These are phyloP conservation scores for Austrolebias charrua DNA, from an alignment of 2,797 vertebrate species.

Conservation along the genomic window DNA sequence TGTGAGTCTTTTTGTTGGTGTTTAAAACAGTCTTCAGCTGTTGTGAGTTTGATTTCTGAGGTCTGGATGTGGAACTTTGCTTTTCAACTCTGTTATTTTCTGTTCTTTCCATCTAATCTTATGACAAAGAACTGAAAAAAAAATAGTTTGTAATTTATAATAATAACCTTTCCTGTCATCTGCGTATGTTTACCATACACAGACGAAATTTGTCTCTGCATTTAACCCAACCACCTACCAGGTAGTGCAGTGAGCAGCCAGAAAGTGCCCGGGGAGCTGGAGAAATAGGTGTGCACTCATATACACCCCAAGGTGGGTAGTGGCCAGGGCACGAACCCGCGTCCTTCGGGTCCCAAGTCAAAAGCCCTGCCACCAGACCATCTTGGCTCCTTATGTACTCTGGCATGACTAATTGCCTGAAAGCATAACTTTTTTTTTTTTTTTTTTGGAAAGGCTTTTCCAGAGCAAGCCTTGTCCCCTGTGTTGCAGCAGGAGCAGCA, in stretches of 20 bases:
- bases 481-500: conserved; percentile 14
- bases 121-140: conserved; percentile 37
- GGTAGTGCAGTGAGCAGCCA: too few relatives aligned
- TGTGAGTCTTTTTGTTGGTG: conserved; percentile 32
- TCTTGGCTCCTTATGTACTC: too few relatives aligned
- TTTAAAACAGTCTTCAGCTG: conserved; percentile 68
- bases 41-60: conserved; percentile 70
- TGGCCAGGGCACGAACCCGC: too few relatives aligned
- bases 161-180: too few relatives aligned
- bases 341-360: too few relatives aligned
- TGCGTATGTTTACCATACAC: too few relatives aligned
- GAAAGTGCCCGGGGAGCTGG: too few relatives aligned
- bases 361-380: too few relatives aligned
- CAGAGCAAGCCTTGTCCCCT: conserved; percentile 15
- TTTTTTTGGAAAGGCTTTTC: conserved; percentile 44
- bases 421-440: conserved; percentile 46
- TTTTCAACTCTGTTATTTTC: conserved; percentile 54
- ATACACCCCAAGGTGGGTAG: too few relatives aligned
- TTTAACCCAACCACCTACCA: too few relatives aligned
- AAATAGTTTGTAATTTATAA: conserved; percentile 34
- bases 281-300: too few relatives aligned
- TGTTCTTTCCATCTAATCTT: conserved; percentile 42
- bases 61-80: conserved; percentile 68
- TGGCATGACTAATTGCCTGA: conserved; percentile 47
- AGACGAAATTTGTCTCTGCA: too few relatives aligned